Base-by-base conservation (phyloP, 2,888 invertebrate genomes). In the Drosophila putrida region DNA sequence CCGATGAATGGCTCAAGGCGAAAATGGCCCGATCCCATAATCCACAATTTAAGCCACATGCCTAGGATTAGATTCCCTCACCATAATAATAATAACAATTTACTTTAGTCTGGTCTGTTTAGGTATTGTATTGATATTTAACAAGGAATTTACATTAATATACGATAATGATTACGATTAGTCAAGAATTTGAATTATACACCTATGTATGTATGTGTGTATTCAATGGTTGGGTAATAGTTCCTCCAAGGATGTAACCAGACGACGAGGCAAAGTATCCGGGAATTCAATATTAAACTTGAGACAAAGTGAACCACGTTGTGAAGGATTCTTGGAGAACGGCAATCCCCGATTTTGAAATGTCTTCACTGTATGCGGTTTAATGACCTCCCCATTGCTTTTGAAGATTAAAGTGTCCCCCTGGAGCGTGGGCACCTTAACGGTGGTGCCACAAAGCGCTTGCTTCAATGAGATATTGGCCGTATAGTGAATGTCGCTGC, bases 221-320 rank as follows among this genome's bases (percentile, higher is more conserved):
- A 8, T 2, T 58, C 49, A 64, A 5, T 6, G 84, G 44, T 91
- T 89, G 57, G 96, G 97, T 93, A 97, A 93, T 78, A 96, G 95
- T 90, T 98, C 98, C 89, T 94, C 95, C 38, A 99, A 93, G 91
- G 98, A 96, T 92, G 98, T 97, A 93, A 96, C 97, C 15, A 95
- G 95, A 87, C 95, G 95, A 84, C 95, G 94, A 71, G 96, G 93
- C 69, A 98, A 92, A 54, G 94, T 93, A 25, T 97, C 97, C 0
- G 99, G 99, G 93, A 99, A 99, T 90, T 95, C 95, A 89, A 99
- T 98, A 92, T 98, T 97, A 91, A 99, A 99, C 53, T 96, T 96
- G n/a, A 99, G 96, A 57, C 98, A 94, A 20, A 99, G 93, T 92
- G 98, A 98, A 57, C 99, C 99, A 90, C 96, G 95, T 86, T 96